A percentile compares a stretch with the other conserved stretches of the same genome.
These are phyloP conservation scores for Orestias chungarensis DNA, from an alignment of 2,797 vertebrate genomes.

Conservation along the genomic window DNA sequence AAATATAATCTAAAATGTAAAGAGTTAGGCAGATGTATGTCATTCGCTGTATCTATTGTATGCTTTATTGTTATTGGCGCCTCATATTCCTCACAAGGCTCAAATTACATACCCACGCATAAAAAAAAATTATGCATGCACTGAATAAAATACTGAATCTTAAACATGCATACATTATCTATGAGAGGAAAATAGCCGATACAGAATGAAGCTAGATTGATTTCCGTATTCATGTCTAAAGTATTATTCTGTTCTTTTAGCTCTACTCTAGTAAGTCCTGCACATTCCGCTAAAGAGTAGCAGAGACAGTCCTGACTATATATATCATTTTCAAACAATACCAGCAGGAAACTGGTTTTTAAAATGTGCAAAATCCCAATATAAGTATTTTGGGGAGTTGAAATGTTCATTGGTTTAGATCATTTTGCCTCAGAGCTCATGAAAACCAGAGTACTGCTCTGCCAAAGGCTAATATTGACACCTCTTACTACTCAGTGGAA, in stretches of 20 bases:
- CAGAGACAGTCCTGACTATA: not conserved
- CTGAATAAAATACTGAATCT: not conserved
- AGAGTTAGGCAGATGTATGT: not conserved
- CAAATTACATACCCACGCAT: not conserved
- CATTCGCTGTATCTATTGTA: not conserved
- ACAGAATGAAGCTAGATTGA: not conserved
- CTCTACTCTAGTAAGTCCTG: no score
- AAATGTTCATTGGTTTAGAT: not conserved
- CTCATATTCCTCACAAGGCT: not conserved
- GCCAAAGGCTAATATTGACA: no score
- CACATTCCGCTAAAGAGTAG: no score
- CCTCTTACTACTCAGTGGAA: no score
- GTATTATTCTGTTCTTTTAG: not conserved
- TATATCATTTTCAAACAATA: no score
- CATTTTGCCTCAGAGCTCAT: not conserved
- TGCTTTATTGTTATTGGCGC: not conserved
- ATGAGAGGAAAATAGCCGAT: slow-evolving; percentile 1
- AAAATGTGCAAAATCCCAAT: not conserved
- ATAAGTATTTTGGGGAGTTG: not conserved
- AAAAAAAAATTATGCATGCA: not conserved
- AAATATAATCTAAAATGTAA: not conserved
- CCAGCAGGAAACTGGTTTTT: not conserved
- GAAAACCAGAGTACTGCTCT: no score
- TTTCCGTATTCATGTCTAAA: not conserved
- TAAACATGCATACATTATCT: slow-evolving; percentile 1